A percentile compares a stretch with the other conserved stretches of the same genome.
These are phyloP conservation scores for Patagioenas fasciata DNA, from an alignment of 2,113 vertebrate genomes.

Conservation along the genomic window DNA sequence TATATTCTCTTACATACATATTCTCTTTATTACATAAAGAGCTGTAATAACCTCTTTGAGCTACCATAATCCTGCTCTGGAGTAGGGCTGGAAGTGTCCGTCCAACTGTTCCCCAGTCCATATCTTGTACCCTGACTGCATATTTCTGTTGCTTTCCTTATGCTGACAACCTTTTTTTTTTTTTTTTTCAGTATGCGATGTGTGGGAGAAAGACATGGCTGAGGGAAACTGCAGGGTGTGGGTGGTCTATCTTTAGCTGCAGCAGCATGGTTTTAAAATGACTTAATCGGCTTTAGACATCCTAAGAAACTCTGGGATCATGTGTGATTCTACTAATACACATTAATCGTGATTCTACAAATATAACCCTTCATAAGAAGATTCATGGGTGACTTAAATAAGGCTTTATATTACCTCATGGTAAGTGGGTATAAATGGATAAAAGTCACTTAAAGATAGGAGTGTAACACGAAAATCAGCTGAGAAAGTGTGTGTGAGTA, in stretches of 20 bases:
- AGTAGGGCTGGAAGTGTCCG: not conserved
- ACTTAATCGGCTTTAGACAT: not conserved
- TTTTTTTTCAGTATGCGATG: fast-evolving
- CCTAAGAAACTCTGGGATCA: not conserved
- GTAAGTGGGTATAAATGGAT: not conserved
- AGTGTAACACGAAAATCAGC: not conserved
- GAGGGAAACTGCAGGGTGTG: not conserved
- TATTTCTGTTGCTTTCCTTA: not conserved
- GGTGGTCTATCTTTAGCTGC: constrained; percentile 29
- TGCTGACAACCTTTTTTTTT: not conserved
- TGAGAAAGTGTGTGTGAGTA: not conserved
- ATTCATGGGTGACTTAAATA: not conserved
- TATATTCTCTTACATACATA: too few relatives aligned
- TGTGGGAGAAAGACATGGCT: not conserved
- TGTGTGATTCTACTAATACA: not conserved
- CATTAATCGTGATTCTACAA: not conserved
- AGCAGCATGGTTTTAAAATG: not conserved
- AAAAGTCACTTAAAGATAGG: not conserved
- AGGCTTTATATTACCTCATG: not conserved
- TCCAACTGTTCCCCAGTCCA: not conserved
- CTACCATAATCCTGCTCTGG: not conserved
- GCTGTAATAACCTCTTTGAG: not conserved
- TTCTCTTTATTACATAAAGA: not conserved
- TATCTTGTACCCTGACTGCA: not conserved
- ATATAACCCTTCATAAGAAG: not conserved